A percentile compares a stretch with the other conserved stretches of the same genome.
Conservation (phyloP, 2,888 invertebrate species). For the Eremobia ochroleuca region DNA sequence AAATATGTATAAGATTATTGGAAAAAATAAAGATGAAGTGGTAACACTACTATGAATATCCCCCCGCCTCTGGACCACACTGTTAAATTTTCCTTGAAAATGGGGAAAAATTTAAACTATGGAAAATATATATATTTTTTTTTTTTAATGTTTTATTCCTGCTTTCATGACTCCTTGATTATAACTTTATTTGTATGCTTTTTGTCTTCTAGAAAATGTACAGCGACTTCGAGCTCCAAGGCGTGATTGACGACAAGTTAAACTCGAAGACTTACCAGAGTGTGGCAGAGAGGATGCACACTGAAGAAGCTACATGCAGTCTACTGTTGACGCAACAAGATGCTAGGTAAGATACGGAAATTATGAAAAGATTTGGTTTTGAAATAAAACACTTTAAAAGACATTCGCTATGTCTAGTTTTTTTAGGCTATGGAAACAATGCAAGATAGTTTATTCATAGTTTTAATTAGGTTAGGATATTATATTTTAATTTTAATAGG, state of each 20-base stretch:
- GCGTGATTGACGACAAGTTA: constrained; percentile 99
- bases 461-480: too few relatives aligned
- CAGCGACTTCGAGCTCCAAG: constrained; percentile 99
- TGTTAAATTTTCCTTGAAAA: constrained; percentile 3
- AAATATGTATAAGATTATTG: not conserved
- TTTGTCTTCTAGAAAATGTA: constrained; percentile 96
- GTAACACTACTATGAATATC: constrained; percentile 1
- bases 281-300: constrained; percentile 98
- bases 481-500: too few relatives aligned
- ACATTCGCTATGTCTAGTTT: not conserved
- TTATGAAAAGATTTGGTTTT: not conserved
- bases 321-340: constrained; percentile 95
- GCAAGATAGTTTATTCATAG: not conserved
- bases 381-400: not conserved
- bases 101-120: not conserved
- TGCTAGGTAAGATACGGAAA: constrained; percentile 89
- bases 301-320: constrained; percentile 98
- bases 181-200: not conserved
- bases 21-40: not conserved
- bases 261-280: constrained; percentile 98
- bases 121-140: too few relatives aligned
- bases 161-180: not conserved
- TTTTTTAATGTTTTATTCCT: too few relatives aligned
- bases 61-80: not conserved
- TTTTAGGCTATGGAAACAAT: too few relatives aligned